A percentile compares a stretch with the other conserved stretches of the same genome.
Conservation (phyloP, 2,113 vertebrate species). For the Anolis sagrei region DNA sequence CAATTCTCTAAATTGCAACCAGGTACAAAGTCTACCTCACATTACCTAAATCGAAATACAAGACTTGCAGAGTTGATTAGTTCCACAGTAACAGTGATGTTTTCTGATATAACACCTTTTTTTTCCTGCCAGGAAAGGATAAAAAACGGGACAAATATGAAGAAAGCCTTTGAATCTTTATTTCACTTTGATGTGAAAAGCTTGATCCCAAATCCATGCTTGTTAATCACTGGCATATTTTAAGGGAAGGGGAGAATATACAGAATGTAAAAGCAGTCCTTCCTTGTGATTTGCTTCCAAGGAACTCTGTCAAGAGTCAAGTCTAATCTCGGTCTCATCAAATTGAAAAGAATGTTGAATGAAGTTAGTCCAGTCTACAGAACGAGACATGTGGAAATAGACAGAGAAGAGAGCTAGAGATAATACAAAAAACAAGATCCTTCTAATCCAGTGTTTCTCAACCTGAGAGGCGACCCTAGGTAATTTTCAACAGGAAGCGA, state of each 20-base stretch:
- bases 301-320: background rate
- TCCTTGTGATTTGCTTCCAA: background rate
- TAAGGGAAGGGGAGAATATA: background rate
- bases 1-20: constrained; percentile 9
- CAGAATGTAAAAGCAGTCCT: background rate
- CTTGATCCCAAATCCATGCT: background rate
- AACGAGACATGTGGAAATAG: background rate
- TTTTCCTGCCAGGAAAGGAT: accelerated
- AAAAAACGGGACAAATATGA: constrained; percentile 2
- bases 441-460: too few relatives aligned
- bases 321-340: background rate
- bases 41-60: background rate
- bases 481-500: too few relatives aligned
- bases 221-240: background rate
- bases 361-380: background rate
- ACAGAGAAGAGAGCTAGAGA: too few relatives aligned
- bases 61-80: background rate
- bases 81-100: background rate
- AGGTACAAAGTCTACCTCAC: background rate
- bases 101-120: background rate
- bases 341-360: background rate
- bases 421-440: too few relatives aligned
- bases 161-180: background rate
- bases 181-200: background rate
- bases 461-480: too few relatives aligned